Evolutionary conservation across 2,888 invertebrate species (phyloP).

Genomic region (Caenorhabditis angaria): DNA sequence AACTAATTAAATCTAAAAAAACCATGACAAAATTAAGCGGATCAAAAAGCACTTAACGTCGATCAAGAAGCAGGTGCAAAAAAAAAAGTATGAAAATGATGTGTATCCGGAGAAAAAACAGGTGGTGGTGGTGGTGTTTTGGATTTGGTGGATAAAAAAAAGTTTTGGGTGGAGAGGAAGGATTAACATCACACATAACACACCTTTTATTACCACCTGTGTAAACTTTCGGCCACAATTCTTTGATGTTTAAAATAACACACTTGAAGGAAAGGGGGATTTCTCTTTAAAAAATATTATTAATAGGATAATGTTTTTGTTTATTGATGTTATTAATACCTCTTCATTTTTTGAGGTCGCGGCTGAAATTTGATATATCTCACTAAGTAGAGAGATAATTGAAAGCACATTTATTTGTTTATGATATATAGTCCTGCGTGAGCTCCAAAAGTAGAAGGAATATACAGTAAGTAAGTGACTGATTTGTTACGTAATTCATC

Average conservation of each 20-base stretch:
- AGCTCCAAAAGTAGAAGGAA: too few relatives aligned
- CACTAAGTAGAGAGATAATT: background rate
- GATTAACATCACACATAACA: background rate
- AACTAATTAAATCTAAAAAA: background rate
- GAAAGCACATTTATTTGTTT: background rate
- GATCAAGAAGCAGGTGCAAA: conserved; percentile 2
- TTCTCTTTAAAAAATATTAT: background rate
- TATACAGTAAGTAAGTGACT: background rate
- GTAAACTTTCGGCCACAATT: conserved; percentile 9
- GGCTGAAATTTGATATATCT: conserved; percentile 1
- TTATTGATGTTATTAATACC: conserved; percentile 2
- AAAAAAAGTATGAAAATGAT: background rate
- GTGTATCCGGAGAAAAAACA: background rate
- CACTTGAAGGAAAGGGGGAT: background rate
- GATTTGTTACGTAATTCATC: background rate
- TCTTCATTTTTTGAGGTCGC: conserved; percentile 1
- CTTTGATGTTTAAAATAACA: conserved; percentile 2
- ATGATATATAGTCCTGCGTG: background rate
- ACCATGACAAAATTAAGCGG: background rate
- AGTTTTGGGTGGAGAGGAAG: background rate
- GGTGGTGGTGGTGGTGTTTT: too few relatives aligned
- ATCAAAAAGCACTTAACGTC: background rate
- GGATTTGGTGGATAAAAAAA: background rate
- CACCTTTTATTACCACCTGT: conserved; percentile 11
- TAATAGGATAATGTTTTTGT: too few relatives aligned